phyloP scores from a whole-genome alignment of 2,797 vertebrate species.

The Mus spretus region DNA sequence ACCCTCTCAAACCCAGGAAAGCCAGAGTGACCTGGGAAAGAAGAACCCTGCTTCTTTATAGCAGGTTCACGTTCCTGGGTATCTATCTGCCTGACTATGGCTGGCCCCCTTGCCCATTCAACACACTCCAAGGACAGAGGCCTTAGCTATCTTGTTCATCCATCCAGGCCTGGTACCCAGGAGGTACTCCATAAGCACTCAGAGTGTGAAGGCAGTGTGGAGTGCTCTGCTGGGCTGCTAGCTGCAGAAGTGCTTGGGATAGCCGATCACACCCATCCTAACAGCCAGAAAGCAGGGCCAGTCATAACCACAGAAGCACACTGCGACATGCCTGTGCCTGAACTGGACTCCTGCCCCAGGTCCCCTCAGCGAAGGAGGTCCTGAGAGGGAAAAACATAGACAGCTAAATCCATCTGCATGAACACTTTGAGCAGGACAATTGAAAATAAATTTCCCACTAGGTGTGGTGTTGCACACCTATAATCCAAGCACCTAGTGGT shows the following conservation, averaged over 20 bases:
- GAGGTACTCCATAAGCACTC: neutral
- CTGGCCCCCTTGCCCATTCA: neutral
- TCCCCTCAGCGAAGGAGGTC: neutral
- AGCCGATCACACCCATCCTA: rapidly evolving
- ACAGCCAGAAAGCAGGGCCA: neutral
- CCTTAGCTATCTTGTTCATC: neutral
- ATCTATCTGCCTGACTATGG: neutral
- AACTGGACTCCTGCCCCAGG: neutral
- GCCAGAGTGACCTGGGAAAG: neutral
- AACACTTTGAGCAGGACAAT: neutral
- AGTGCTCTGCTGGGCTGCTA: neutral
- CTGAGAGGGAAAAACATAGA: neutral
- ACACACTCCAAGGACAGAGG: neutral
- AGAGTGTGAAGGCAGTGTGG: too few relatives aligned
- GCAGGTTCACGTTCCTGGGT: neutral
- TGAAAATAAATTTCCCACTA: neutral
- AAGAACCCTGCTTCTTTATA: neutral
- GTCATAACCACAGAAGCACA: neutral
- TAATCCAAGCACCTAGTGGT: neutral
- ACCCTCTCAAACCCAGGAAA: neutral
- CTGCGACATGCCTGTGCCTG: neutral
- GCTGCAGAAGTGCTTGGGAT: neutral
- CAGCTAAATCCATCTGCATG: neutral
- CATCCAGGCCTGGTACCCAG: neutral
- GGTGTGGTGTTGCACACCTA: neutral